phyloP scores from a whole-genome alignment of 2,797 vertebrate genomes.

The Parotocinclus haroldoi region DNA sequence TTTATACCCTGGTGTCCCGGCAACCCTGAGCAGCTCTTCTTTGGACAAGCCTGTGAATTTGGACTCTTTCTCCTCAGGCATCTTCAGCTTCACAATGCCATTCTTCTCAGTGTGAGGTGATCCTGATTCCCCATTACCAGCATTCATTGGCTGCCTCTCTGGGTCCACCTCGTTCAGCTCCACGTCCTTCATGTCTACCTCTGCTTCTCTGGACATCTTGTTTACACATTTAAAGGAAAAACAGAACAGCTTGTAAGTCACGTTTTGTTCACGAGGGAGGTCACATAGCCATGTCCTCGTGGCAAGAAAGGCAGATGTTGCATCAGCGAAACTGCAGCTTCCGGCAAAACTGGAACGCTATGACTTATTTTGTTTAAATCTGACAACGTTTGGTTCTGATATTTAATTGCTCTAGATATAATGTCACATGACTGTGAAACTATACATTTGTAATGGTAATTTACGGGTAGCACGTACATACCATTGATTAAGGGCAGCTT shows the following conservation, averaged over 20 bases:
- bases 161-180: constrained; percentile 80
- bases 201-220: constrained; percentile 63
- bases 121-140: constrained; percentile 39
- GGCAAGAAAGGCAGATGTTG: constrained; percentile 5
- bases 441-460: too few relatives aligned
- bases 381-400: too few relatives aligned
- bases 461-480: too few relatives aligned
- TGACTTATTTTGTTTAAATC: too few relatives aligned
- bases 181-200: constrained; percentile 80
- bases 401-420: too few relatives aligned
- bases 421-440: too few relatives aligned
- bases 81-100: constrained; percentile 78
- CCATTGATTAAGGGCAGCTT: too few relatives aligned
- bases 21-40: constrained; percentile 83
- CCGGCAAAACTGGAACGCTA: too few relatives aligned
- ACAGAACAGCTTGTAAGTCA: too few relatives aligned
- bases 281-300: background rate
- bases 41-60: constrained; percentile 85
- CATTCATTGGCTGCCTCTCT: constrained; percentile 81
- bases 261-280: background rate
- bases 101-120: constrained; percentile 70
- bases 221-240: background rate
- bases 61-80: constrained; percentile 65
- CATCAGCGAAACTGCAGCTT: constrained; percentile 17
- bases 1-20: constrained; percentile 75